These are phyloP conservation scores for Tympanuchus pallidicinctus DNA, from an alignment of 2,113 vertebrate genomes.

Conservation along the genomic window DNA sequence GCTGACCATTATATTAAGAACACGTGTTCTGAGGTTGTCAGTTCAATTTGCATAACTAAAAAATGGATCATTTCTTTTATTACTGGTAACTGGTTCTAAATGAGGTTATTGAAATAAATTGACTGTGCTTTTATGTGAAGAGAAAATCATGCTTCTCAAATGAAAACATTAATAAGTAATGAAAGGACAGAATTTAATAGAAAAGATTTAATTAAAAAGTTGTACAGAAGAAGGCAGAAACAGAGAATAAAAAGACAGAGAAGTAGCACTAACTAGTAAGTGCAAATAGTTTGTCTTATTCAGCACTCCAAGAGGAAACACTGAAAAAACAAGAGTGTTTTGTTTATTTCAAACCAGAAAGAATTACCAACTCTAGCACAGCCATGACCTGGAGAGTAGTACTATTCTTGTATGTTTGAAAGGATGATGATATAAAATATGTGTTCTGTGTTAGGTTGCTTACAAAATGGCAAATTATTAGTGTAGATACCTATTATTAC, in stretches of 20 bases:
- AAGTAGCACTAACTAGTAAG: not conserved
- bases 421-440: not conserved
- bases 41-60: conserved; percentile 6
- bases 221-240: not conserved
- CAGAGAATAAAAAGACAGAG: conserved; percentile 1
- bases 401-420: not conserved
- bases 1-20: not conserved
- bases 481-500: not conserved
- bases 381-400: not conserved
- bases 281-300: not conserved
- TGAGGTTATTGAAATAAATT: conserved; percentile 37
- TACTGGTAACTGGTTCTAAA: not conserved
- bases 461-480: not conserved
- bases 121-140: not conserved
- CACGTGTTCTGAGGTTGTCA: not conserved
- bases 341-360: not conserved
- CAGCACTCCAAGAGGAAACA: not conserved
- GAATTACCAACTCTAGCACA: not conserved
- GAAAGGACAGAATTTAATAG: not conserved
- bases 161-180: conserved; percentile 43
- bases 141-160: not conserved
- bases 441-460: not conserved
- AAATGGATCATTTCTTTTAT: conserved; percentile 18
- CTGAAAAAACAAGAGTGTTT: not conserved
- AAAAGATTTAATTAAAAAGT: conserved; percentile 14